A percentile compares a stretch with the other conserved stretches of the same genome.
phyloP scores from a whole-genome alignment of 2,113 vertebrate species.

The mouse (Mus musculus) region GRCm39 chr2:44586001-44586500 shows the following conservation, averaged over 20 bases:
- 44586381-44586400: constrained; percentile 32
- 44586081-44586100: not conserved
- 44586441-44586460: constrained; percentile 39
- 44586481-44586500: constrained; percentile 64
- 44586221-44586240: not conserved
- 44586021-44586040: not conserved
- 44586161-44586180: not conserved
- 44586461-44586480: constrained; percentile 43
- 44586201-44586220: not conserved
- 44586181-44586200: not conserved
- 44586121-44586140: not conserved
- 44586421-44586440: constrained; percentile 46
- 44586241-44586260: no score
- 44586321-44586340: constrained; percentile 11
- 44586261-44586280: not conserved
- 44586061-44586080: not conserved
- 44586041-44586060: not conserved
- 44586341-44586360: constrained; percentile 54
- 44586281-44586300: constrained; percentile 42
- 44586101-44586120: not conserved
- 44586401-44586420: not conserved
- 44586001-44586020: constrained; percentile 42
- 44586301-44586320: constrained; percentile 13
- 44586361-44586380: constrained; percentile 6
- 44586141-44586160: not conserved